Conservation (phyloP, 2,888 invertebrate genomes). For the Oscheius sp. region DNA sequence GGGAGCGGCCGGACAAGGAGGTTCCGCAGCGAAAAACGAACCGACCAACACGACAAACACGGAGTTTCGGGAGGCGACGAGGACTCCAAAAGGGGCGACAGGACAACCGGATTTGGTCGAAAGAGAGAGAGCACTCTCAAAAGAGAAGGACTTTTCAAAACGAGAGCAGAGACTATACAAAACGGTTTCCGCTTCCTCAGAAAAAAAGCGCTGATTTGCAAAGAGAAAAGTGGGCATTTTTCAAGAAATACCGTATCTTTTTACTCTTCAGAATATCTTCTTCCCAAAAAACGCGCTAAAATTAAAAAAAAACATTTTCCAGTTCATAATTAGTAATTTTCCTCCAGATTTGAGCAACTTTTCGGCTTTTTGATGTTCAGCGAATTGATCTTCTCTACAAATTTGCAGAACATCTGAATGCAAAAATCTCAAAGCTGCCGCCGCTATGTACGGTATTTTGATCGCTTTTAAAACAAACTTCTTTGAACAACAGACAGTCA, state of each 20-base stretch:
- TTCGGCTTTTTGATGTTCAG: background rate
- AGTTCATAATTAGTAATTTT: background rate
- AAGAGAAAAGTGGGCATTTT: background rate
- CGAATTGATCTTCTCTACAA: background rate
- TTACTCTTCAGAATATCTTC: background rate
- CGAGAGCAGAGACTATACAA: too few species aligned
- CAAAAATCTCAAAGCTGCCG: too few species aligned
- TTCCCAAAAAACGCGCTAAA: background rate
- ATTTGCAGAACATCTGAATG: background rate
- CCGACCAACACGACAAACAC: constrained; percentile 26
- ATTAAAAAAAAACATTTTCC: background rate
- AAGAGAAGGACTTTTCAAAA: too few species aligned
- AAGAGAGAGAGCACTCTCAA: constrained; percentile 9
- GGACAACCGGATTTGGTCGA: background rate
- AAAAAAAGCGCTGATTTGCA: too few species aligned
- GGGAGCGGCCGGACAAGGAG: background rate
- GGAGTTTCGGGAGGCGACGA: constrained; percentile 2
- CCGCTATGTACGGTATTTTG: too few species aligned
- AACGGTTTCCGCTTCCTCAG: too few species aligned
- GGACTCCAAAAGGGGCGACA: background rate
- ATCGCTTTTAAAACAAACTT: too few species aligned
- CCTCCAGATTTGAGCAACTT: too few species aligned
- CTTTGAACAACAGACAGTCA: too few species aligned
- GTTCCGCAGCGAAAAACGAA: constrained; percentile 13
- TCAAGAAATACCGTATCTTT: background rate